Percentiles rank a stretch among this genome's conserved stretches.
Conservation (phyloP, 2,113 vertebrate genomes). For the Clarias batrachus region DNA sequence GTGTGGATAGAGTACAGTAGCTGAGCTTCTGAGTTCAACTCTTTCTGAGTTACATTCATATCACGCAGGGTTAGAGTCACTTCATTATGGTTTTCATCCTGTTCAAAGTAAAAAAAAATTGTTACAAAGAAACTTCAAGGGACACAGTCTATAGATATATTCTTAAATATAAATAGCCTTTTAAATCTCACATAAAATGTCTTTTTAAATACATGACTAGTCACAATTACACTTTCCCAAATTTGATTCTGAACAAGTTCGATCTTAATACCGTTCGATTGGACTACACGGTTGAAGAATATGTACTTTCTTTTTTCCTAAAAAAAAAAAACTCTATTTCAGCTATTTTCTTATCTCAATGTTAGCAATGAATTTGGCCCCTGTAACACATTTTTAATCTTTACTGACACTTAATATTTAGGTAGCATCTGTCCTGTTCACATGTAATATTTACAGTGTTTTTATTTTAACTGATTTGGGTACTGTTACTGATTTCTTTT, state of each 20-base stretch:
- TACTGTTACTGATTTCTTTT: too few relatives aligned
- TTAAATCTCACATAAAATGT: background rate
- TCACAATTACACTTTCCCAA: background rate
- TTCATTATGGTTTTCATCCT: conserved; percentile 48
- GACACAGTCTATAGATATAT: background rate
- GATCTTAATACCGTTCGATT: background rate
- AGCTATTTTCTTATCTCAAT: too few relatives aligned
- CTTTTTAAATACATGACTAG: background rate
- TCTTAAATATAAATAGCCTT: background rate
- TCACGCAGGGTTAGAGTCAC: conserved; percentile 61
- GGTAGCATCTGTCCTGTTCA: too few relatives aligned
- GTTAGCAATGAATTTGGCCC: too few relatives aligned
- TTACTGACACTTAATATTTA: too few relatives aligned
- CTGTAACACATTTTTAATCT: too few relatives aligned
- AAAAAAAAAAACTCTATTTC: too few relatives aligned
- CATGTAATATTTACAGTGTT: too few relatives aligned
- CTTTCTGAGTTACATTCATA: conserved; percentile 61
- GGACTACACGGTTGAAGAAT: too few relatives aligned
- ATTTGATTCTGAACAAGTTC: too few relatives aligned
- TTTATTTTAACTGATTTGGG: too few relatives aligned
- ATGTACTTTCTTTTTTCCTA: too few relatives aligned
- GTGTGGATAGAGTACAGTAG: conserved; percentile 70
- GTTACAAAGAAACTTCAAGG: background rate
- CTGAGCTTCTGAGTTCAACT: background rate
- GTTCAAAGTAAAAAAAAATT: background rate